A percentile compares a stretch with the other conserved stretches of the same genome.
phyloP scores from a whole-genome alignment of 2,888 invertebrate genomes.

The Latheticus oryzae region DNA sequence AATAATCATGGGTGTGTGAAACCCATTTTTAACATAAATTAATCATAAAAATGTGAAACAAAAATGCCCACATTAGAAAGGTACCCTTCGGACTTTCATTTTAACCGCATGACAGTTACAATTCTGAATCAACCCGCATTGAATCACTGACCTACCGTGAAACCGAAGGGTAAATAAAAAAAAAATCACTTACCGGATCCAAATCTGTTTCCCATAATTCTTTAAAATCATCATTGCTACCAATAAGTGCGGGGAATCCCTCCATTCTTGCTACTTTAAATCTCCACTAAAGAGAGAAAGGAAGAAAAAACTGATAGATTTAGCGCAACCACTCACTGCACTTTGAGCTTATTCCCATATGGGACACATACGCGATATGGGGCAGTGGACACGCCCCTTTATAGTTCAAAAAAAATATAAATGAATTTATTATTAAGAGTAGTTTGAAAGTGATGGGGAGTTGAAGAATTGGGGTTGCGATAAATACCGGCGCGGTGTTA shows the following conservation, averaged over 20 bases:
- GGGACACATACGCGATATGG: conserved; percentile 20
- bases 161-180: background rate
- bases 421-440: conserved; percentile 1
- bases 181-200: conserved; percentile 76
- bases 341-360: conserved; percentile 34
- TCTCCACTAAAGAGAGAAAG: background rate
- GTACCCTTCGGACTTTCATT: conserved; percentile 4
- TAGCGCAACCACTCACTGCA: conserved; percentile 21
- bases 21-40: too few species aligned
- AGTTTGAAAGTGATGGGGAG: background rate
- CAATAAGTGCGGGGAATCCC: conserved; percentile 62
- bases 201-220: conserved; percentile 85
- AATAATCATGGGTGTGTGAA: too few species aligned
- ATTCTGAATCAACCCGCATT: conserved; percentile 22
- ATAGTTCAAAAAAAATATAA: background rate
- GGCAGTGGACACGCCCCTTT: conserved; percentile 34
- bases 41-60: too few species aligned
- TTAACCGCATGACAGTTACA: conserved; percentile 1
- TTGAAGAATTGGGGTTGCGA: conserved; percentile 2
- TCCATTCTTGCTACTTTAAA: conserved; percentile 22
- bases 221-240: conserved; percentile 74
- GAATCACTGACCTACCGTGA: background rate
- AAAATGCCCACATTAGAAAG: conserved; percentile 7
- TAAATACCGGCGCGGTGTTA: conserved; percentile 10
- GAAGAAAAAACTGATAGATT: too few species aligned